A percentile compares a stretch with the other conserved stretches of the same genome.
Conservation (phyloP, 2,797 vertebrate species). For the Florisuga fusca region DNA sequence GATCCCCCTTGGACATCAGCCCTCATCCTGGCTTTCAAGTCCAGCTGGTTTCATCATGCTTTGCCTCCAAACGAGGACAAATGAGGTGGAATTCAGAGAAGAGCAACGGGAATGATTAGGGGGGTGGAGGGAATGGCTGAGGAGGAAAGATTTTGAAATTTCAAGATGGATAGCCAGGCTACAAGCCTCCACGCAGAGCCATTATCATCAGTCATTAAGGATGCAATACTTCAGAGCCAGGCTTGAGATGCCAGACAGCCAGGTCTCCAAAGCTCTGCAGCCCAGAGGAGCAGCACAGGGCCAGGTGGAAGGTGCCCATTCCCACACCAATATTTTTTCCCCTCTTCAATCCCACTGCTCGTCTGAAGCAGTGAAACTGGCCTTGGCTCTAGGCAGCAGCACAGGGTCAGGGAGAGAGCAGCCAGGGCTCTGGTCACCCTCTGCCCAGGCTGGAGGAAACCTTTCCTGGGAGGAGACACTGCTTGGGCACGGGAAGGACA, state of each 20-base stretch:
- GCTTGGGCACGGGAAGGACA: no score
- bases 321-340: background rate
- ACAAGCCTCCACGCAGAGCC: slow-evolving; percentile 1
- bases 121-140: slow-evolving; percentile 53
- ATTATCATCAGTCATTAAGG: slow-evolving; percentile 61
- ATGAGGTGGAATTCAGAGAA: slow-evolving; percentile 37
- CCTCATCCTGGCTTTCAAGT: background rate
- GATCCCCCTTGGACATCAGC: background rate
- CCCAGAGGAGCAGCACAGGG: background rate
- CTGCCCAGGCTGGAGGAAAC: no score
- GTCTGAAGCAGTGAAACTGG: background rate
- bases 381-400: background rate
- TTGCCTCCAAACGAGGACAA: slow-evolving; percentile 38
- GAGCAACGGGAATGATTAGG: slow-evolving; percentile 29
- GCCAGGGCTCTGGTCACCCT: no score
- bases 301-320: background rate
- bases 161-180: slow-evolving; percentile 46
- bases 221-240: slow-evolving; percentile 11
- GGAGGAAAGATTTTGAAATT: slow-evolving; percentile 61
- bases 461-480: no score
- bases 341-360: background rate
- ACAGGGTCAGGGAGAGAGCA: background rate
- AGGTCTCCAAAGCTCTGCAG: background rate
- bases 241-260: slow-evolving; percentile 18
- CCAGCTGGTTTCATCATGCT: background rate